Conservation (phyloP, 2,888 invertebrate genomes). For the Ceriagrion tenellum region DNA sequence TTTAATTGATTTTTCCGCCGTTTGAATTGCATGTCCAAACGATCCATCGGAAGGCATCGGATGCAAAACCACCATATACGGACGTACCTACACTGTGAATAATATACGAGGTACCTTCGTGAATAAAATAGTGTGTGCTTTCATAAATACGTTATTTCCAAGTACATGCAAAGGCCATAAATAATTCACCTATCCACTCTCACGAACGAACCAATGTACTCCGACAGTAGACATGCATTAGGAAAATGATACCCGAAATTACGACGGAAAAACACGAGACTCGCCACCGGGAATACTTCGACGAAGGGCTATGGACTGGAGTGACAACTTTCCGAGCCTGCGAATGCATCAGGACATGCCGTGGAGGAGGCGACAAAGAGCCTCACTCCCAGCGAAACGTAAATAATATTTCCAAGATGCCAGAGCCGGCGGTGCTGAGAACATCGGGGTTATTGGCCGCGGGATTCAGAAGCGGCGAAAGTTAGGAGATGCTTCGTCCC, state of each 20-base stretch:
- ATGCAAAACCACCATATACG: no score
- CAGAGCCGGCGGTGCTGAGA: background rate
- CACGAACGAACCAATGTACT: background rate
- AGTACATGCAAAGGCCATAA: background rate
- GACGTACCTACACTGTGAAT: no score
- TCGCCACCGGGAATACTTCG: background rate
- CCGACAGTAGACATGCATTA: background rate
- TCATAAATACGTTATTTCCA: background rate
- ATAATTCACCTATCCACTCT: background rate
- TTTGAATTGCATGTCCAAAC: no score
- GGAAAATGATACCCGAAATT: background rate
- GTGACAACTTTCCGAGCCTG: background rate
- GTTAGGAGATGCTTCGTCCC: background rate
- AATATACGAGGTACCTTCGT: background rate
- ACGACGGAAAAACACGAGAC: background rate
- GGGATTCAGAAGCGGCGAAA: background rate
- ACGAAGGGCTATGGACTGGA: background rate
- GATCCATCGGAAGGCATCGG: no score
- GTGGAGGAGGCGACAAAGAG: background rate
- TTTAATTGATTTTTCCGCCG: no score
- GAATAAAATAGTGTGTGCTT: background rate
- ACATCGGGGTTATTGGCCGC: slow-evolving; percentile 10
- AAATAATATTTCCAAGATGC: background rate
- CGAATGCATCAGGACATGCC: background rate
- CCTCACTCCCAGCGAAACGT: background rate